phyloP scores from a whole-genome alignment of 2,797 vertebrate genomes.

The Vultur gryphus region DNA sequence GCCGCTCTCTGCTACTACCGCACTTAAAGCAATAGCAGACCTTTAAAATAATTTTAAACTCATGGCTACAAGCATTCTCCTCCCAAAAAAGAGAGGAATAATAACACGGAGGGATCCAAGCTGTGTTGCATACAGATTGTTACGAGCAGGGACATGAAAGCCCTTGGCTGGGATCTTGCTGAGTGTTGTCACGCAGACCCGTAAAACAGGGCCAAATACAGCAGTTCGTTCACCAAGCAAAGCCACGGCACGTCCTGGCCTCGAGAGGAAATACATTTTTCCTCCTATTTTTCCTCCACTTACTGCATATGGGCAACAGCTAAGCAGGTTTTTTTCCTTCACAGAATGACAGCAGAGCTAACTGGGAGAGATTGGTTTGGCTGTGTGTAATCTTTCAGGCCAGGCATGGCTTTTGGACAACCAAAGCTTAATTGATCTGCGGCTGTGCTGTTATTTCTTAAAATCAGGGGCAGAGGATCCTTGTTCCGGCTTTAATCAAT shows the following conservation, averaged over 20 bases:
- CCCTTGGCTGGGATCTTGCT: neutral
- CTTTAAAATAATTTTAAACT: neutral
- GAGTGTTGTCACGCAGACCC: neutral
- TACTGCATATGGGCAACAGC: neutral
- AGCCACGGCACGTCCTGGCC: accelerated
- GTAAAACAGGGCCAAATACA: too few relatives aligned
- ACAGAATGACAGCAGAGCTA: neutral
- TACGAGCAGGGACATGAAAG: neutral
- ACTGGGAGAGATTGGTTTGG: too few relatives aligned
- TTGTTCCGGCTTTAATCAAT: neutral
- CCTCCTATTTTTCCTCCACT: neutral
- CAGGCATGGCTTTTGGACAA: neutral
- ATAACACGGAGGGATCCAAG: neutral
- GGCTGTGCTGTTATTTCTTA: neutral
- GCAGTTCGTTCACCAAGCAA: neutral
- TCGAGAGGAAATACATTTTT: accelerated
- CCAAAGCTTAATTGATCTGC: neutral
- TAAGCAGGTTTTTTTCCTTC: neutral
- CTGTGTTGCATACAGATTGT: too few relatives aligned
- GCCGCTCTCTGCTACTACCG: accelerated
- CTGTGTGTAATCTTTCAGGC: neutral
- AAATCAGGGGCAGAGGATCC: neutral
- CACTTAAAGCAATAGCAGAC: neutral
- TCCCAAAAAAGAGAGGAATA: accelerated
- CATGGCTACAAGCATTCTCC: neutral